These are phyloP conservation scores for Microtus montanus DNA, from an alignment of 2,113 vertebrate species.

Conservation along the genomic window DNA sequence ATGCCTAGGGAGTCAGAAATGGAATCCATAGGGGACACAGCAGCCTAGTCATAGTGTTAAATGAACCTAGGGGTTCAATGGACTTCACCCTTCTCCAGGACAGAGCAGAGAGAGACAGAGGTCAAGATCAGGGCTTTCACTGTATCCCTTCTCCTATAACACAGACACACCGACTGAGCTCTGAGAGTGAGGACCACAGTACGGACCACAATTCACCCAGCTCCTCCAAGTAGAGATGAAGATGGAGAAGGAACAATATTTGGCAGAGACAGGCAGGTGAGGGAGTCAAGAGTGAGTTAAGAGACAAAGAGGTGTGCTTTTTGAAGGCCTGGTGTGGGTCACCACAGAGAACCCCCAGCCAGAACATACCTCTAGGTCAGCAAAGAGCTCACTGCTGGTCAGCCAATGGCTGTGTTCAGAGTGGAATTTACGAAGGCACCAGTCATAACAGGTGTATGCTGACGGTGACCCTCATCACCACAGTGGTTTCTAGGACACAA, in stretches of 20 bases:
- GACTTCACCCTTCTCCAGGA: not conserved
- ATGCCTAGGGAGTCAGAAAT: not conserved
- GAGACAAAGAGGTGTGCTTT: not conserved
- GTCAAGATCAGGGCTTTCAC: not conserved
- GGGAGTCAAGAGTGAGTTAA: not conserved
- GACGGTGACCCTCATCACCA: accelerated
- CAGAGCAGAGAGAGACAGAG: not conserved
- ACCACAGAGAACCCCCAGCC: not conserved
- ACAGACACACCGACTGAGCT: not conserved
- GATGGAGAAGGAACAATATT: not conserved
- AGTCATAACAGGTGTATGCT: not conserved
- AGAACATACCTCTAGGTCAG: not conserved
- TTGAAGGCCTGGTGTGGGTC: not conserved
- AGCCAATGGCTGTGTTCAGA: not conserved
- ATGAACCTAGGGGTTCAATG: not conserved
- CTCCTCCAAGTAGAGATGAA: not conserved
- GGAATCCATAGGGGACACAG: not conserved
- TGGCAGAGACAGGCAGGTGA: accelerated
- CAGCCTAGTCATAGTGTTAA: not conserved
- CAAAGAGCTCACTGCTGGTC: accelerated
- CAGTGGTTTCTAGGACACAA: not conserved
- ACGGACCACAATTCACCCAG: no score
- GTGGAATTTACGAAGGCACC: not conserved
- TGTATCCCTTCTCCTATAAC: no score
- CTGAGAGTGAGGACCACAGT: not conserved